These are phyloP conservation scores for Naso thynnoides DNA, from an alignment of 2,797 vertebrate species.

Conservation along the genomic window DNA sequence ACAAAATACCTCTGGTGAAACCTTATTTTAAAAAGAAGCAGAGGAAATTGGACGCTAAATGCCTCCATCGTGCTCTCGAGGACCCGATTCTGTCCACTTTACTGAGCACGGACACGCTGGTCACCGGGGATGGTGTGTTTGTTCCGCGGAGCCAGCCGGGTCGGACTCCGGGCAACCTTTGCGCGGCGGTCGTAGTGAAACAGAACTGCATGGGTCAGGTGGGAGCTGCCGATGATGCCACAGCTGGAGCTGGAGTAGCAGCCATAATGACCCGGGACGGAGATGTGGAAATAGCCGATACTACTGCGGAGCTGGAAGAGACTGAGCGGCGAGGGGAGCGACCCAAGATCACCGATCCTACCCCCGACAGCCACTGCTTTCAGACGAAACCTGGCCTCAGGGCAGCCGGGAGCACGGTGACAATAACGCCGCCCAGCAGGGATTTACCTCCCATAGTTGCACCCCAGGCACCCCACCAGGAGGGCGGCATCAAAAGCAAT, in stretches of 20 bases:
- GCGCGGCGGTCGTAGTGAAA: slow-evolving; percentile 90
- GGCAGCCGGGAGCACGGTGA: slow-evolving; percentile 71
- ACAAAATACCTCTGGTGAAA: slow-evolving; percentile 94
- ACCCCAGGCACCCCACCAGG: slow-evolving; percentile 83
- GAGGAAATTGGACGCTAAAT: slow-evolving; percentile 91
- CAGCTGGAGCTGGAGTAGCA: slow-evolving; percentile 65
- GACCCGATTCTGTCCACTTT: slow-evolving; percentile 93
- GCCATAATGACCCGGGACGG: slow-evolving; percentile 81
- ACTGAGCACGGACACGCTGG: slow-evolving; percentile 89
- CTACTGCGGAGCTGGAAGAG: slow-evolving; percentile 81
- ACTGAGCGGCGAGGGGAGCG: slow-evolving; percentile 69
- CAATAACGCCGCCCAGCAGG: slow-evolving; percentile 65
- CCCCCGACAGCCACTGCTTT: slow-evolving; percentile 73
- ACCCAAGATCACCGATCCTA: slow-evolving; percentile 73
- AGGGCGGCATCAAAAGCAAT: slow-evolving; percentile 86
- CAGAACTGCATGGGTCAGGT: slow-evolving; percentile 84
- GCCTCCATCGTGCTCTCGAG: slow-evolving; percentile 89
- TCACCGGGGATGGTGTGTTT: slow-evolving; percentile 89
- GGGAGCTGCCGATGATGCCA: slow-evolving; percentile 55
- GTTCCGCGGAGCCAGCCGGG: slow-evolving; percentile 86
- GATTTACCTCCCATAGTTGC: slow-evolving; percentile 70
- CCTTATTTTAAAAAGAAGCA: slow-evolving; percentile 97
- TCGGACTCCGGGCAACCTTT: slow-evolving; percentile 84
- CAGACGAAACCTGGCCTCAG: slow-evolving; percentile 74
- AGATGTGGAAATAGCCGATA: slow-evolving; percentile 81